These are phyloP conservation scores for Chydorus sphaericus DNA, from an alignment of 2,888 invertebrate genomes.

Conservation along the genomic window DNA sequence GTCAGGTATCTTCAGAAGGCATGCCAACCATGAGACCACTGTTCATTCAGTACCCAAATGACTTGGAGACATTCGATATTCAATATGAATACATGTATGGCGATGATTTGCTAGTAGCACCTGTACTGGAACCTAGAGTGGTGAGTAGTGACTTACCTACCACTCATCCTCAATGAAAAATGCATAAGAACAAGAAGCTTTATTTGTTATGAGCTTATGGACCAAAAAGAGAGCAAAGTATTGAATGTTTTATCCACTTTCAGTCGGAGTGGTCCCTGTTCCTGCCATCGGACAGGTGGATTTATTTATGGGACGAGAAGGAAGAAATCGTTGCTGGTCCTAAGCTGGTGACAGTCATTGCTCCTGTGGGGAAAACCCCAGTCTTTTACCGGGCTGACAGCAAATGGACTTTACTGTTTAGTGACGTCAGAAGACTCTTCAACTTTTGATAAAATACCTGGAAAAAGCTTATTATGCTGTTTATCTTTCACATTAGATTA, in stretches of 20 bases:
- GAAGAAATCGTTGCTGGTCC: constrained; percentile 15
- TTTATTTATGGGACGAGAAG: constrained; percentile 19
- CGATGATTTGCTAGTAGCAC: constrained; percentile 22
- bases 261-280: constrained; percentile 12
- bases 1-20: constrained; percentile 15
- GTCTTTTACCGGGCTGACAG: constrained; percentile 19
- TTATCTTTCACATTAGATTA: too few relatives aligned
- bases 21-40: constrained; percentile 22
- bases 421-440: neutral
- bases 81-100: constrained; percentile 21
- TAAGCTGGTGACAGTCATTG: constrained; percentile 13
- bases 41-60: constrained; percentile 21
- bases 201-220: neutral
- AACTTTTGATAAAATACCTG: neutral
- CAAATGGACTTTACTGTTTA: constrained; percentile 17
- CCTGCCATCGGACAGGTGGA: constrained; percentile 19
- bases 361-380: constrained; percentile 20
- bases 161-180: neutral
- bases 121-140: constrained; percentile 17
- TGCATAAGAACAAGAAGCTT: neutral
- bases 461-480: too few relatives aligned
- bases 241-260: neutral
- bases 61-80: constrained; percentile 16
- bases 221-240: neutral
- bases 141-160: constrained; percentile 14